These are phyloP conservation scores for Cottoperca gobio DNA, from an alignment of 2,797 vertebrate genomes.

Conservation along the genomic window DNA sequence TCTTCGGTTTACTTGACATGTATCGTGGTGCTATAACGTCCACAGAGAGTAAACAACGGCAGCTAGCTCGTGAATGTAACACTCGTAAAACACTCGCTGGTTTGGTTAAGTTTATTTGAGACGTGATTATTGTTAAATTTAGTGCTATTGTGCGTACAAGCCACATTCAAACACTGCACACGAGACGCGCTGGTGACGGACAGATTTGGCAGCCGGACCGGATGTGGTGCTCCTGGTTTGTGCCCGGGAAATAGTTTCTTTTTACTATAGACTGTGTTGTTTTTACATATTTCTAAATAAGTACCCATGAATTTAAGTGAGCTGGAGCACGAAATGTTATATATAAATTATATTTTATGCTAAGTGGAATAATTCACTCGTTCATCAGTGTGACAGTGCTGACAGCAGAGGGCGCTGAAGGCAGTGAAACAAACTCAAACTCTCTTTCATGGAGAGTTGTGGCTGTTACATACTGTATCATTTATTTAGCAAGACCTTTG, in stretches of 20 bases:
- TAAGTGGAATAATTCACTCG: neutral
- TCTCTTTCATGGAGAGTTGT: neutral
- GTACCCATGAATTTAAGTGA: neutral
- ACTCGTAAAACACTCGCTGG: neutral
- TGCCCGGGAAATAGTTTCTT: neutral
- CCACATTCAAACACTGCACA: constrained; percentile 28
- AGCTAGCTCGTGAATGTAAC: neutral
- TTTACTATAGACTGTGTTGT: no score
- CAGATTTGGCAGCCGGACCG: constrained; percentile 62
- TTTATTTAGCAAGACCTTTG: neutral
- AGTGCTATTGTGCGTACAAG: neutral
- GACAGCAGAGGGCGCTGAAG: constrained; percentile 28
- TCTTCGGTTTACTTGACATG: constrained; percentile 78
- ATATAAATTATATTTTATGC: neutral
- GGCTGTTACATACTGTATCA: neutral
- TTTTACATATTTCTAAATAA: neutral
- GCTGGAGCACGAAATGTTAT: no score
- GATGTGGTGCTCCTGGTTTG: constrained; percentile 37
- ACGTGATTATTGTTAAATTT: neutral
- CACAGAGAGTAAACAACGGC: neutral
- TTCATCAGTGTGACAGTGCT: neutral
- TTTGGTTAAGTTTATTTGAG: neutral
- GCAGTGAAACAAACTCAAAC: neutral
- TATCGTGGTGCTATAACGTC: neutral
- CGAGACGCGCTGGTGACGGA: constrained; percentile 25